Percentiles rank a stretch among this genome's conserved stretches.
These are phyloP conservation scores for Papilio protenor DNA, from an alignment of 2,888 invertebrate species.

Conservation along the genomic window DNA sequence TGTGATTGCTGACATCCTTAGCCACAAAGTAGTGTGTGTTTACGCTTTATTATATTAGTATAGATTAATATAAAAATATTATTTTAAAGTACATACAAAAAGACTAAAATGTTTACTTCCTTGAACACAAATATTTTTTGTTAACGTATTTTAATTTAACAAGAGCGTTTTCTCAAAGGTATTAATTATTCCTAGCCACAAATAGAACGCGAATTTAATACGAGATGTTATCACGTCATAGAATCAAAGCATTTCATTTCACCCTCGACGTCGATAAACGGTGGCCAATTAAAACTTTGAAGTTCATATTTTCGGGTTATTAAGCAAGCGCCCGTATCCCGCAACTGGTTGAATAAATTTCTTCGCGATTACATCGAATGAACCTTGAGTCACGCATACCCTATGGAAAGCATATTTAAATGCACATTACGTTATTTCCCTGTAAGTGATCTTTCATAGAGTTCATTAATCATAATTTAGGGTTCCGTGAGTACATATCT, in stretches of 20 bases:
- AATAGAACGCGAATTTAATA: slow-evolving; percentile 42
- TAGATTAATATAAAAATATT: too few species aligned
- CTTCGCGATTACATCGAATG: slow-evolving; percentile 65
- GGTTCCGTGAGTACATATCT: slow-evolving; percentile 39
- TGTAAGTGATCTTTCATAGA: slow-evolving; percentile 61
- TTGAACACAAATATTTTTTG: neutral
- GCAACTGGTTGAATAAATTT: slow-evolving; percentile 64
- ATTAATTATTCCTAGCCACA: slow-evolving; percentile 20
- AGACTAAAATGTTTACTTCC: neutral
- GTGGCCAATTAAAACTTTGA: slow-evolving; percentile 69
- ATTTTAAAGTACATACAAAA: neutral
- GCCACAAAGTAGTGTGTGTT: too few species aligned
- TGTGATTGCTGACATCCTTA: too few species aligned
- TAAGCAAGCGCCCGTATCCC: slow-evolving; percentile 56
- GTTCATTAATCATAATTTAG: slow-evolving; percentile 62
- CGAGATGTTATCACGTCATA: slow-evolving; percentile 51
- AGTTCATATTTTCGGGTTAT: slow-evolving; percentile 72
- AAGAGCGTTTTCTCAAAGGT: neutral
- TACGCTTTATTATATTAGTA: too few species aligned
- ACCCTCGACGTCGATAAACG: slow-evolving; percentile 62
- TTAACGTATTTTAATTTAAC: neutral
- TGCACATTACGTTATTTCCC: slow-evolving; percentile 72
- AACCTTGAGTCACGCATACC: slow-evolving; percentile 64
- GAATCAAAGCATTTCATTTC: slow-evolving; percentile 47
- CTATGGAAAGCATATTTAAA: slow-evolving; percentile 68